Conservation (phyloP, 2,888 invertebrate species). For the Coleophora flavipennella region DNA sequence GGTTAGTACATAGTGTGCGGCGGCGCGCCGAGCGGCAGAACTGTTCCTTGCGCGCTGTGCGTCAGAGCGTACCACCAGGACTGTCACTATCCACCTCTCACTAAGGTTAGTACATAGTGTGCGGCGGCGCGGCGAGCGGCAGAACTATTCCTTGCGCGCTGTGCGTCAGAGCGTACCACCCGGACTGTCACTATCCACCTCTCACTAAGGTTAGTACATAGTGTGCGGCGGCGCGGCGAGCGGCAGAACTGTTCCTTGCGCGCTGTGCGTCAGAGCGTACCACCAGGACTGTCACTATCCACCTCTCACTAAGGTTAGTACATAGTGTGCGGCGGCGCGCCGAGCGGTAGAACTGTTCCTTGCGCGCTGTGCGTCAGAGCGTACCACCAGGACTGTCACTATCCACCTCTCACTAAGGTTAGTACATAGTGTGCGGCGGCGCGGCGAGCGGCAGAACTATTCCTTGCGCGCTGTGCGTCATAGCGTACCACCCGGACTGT, state of each 20-base stretch:
- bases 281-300: constrained; percentile 72
- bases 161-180: constrained; percentile 93
- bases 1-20: constrained; percentile 76
- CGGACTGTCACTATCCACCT: constrained; percentile 93
- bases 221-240: constrained; percentile 22
- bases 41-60: constrained; percentile 88
- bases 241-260: constrained; percentile 80
- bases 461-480: constrained; percentile 87
- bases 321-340: constrained; percentile 85
- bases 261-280: constrained; percentile 88
- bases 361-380: constrained; percentile 94
- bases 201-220: constrained; percentile 70
- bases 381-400: constrained; percentile 82
- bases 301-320: constrained; percentile 73
- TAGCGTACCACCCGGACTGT: constrained; percentile 84
- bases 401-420: constrained; percentile 31
- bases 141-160: constrained; percentile 89
- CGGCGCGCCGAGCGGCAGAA: constrained; percentile 39
- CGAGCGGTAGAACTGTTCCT: constrained; percentile 76
- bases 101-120: constrained; percentile 82
- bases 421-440: constrained; percentile 67
- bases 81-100: constrained; percentile 87
- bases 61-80: constrained; percentile 91
- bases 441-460: constrained; percentile 67
- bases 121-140: constrained; percentile 74